phyloP scores from a whole-genome alignment of 2,113 vertebrate genomes.

The Thomomys bottae region DNA sequence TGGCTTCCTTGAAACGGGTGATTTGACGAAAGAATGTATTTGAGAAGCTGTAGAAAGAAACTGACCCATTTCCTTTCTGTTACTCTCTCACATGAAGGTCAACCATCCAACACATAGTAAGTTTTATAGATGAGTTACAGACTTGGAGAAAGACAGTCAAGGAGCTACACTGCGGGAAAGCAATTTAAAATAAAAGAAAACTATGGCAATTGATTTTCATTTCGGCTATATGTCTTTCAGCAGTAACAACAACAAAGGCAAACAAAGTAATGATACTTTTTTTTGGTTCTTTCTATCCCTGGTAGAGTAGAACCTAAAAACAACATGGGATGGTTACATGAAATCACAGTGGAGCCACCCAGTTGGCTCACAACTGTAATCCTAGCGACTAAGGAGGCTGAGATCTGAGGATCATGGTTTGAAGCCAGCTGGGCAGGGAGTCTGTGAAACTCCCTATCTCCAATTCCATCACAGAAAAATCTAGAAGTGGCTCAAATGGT shows the following conservation, averaged over 20 bases:
- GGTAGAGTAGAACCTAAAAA: slow-evolving; percentile 32
- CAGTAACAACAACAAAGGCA: slow-evolving; percentile 24
- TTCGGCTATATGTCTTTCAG: slow-evolving; percentile 48
- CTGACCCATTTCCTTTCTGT: neutral
- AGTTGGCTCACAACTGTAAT: too few species aligned
- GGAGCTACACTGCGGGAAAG: neutral
- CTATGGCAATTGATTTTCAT: slow-evolving; percentile 40
- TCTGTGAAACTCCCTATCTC: too few species aligned
- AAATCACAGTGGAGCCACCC: neutral
- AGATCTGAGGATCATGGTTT: too few species aligned
- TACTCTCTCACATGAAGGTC: neutral
- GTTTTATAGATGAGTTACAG: slow-evolving; percentile 1
- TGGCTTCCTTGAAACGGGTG: neutral
- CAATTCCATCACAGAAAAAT: too few species aligned
- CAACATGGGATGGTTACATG: slow-evolving; percentile 2
- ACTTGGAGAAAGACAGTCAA: neutral
- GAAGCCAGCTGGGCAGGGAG: too few species aligned
- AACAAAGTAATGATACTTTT: slow-evolving; percentile 40
- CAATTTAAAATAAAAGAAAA: neutral
- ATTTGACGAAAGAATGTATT: neutral
- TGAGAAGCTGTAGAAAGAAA: neutral
- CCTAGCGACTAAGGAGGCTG: too few species aligned
- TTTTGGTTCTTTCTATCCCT: neutral
- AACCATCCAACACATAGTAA: neutral
- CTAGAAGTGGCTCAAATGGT: too few species aligned